These are phyloP conservation scores for Andrena camellia DNA, from an alignment of 2,888 invertebrate species.

Conservation along the genomic window DNA sequence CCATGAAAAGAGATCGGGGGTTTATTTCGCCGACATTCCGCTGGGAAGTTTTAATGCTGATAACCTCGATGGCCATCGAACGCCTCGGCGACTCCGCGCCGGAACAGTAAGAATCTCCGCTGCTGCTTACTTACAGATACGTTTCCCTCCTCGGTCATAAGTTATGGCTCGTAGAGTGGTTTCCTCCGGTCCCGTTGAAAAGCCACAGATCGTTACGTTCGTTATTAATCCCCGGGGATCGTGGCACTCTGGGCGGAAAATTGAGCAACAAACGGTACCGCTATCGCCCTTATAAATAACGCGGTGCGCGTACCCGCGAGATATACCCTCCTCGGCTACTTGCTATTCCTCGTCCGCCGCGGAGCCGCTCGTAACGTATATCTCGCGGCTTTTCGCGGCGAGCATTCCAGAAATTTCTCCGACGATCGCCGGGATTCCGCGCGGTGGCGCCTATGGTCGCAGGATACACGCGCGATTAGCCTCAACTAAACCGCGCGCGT, in stretches of 20 bases:
- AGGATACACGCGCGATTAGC: constrained; percentile 51
- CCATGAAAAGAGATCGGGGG: not conserved
- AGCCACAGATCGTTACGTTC: not conserved
- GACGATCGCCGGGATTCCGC: constrained; percentile 36
- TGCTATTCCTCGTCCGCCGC: not conserved
- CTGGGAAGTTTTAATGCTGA: constrained; percentile 27
- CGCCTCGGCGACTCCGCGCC: constrained; percentile 24
- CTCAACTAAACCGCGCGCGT: not conserved
- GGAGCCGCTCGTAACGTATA: constrained; percentile 9
- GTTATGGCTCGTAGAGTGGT: constrained; percentile 3
- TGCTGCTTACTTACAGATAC: constrained; percentile 37
- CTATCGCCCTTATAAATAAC: constrained; percentile 29
- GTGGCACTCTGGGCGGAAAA: constrained; percentile 6
- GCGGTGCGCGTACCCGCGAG: constrained; percentile 4
- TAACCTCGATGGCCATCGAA: not conserved
- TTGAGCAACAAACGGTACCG: constrained; percentile 17
- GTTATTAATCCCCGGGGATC: constrained; percentile 41
- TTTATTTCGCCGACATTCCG: constrained; percentile 1
- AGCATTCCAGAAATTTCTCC: constrained; percentile 45
- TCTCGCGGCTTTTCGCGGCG: constrained; percentile 25
- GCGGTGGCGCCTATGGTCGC: constrained; percentile 52
- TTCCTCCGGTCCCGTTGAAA: not conserved
- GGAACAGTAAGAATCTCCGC: constrained; percentile 45
- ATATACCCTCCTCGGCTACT: not conserved
- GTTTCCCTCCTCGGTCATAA: constrained; percentile 28